Evolutionary conservation across 2,113 vertebrate species (phyloP), one percentile per base, ranked within the genome.

Genomic region (Cyanocitta stelleri): DNA sequence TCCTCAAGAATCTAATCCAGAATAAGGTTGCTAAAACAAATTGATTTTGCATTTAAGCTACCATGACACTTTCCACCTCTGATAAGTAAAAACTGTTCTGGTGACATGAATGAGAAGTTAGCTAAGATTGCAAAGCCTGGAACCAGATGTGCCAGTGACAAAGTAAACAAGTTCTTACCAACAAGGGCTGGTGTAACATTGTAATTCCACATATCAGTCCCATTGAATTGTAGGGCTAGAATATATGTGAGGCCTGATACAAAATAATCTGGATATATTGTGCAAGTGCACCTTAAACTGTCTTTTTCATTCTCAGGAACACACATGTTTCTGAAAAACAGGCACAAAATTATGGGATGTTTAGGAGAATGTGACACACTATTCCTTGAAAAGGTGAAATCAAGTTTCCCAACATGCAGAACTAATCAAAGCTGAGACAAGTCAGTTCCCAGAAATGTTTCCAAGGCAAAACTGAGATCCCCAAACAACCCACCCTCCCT

Each of bases 101-200:
- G 56, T 7, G 33, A 75, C 19, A 3, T 0, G n/a, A 79, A 74
- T 8, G 10, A 89, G 35, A 35, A 76, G 27, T 52, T n/a, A 77
- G 68, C 8, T 56, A 73, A 35, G 37, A 90, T 22, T 49, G 68
- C 55, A 78, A 85, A 85, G 89, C 73, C 51, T 86, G 52, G 44
- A 92, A 73, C 11, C 30, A 83, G 39, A 69, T 15, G 30, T 19
- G 14, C 39, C 52, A 27, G 71, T 56, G 75, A 92, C 54, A 93
- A 87, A 93, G 19, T 6, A 85, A 91, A 78, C 22, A 77, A 37
- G 8, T 56, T 48, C 98, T 98, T 94, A 98, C 98, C 97, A 18
- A 97, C 74, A 2, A 39, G 1, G 3, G 63, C 77, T 85, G 96
- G 96, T 5, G 1, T 77, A 79, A 97, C 93, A 41, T 2, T 72